Evolutionary conservation across 1,140 invertebrate species (phyloP).

Genomic region (Zaprionus nigranus): DNA sequence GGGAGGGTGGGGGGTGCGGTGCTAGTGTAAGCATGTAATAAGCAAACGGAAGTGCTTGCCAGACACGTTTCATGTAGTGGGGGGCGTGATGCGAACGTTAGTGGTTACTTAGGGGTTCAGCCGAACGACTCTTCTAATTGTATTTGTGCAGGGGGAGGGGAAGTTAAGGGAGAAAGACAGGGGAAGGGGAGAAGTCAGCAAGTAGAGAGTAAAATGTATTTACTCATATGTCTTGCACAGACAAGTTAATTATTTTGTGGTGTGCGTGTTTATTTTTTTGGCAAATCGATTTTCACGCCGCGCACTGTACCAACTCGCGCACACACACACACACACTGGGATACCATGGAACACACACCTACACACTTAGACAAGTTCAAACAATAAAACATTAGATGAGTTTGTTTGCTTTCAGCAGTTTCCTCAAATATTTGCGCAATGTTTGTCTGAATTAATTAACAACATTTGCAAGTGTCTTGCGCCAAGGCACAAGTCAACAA

Average conservation of each 20-base stretch:
- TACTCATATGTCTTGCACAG: slow-evolving; percentile 79
- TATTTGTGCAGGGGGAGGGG: slow-evolving; percentile 60
- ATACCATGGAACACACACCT: background rate
- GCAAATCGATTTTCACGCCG: slow-evolving; percentile 77
- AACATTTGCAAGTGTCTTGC: slow-evolving; percentile 49
- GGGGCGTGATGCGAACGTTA: background rate
- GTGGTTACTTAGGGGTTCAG: slow-evolving; percentile 57
- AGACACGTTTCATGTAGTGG: slow-evolving; percentile 51
- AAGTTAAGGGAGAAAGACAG: background rate
- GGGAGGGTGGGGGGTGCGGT: background rate
- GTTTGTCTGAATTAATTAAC: slow-evolving; percentile 82
- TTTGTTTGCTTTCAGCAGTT: slow-evolving; percentile 43
- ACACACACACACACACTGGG: slow-evolving; percentile 16
- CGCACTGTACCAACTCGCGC: slow-evolving; percentile 40
- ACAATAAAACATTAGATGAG: slow-evolving; percentile 26
- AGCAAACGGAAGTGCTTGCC: slow-evolving; percentile 72
- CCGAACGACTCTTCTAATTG: slow-evolving; percentile 50
- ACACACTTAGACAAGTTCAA: slow-evolving; percentile 16
- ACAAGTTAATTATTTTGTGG: slow-evolving; percentile 80
- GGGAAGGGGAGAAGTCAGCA: background rate
- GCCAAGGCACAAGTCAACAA: slow-evolving; percentile 9
- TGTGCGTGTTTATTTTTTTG: slow-evolving; percentile 71
- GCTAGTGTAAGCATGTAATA: slow-evolving; percentile 53
- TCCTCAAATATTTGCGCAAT: slow-evolving; percentile 75
- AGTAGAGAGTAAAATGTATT: slow-evolving; percentile 54